Base-by-base conservation (phyloP, 2,797 vertebrate species). In the Taenioides sp. region DNA sequence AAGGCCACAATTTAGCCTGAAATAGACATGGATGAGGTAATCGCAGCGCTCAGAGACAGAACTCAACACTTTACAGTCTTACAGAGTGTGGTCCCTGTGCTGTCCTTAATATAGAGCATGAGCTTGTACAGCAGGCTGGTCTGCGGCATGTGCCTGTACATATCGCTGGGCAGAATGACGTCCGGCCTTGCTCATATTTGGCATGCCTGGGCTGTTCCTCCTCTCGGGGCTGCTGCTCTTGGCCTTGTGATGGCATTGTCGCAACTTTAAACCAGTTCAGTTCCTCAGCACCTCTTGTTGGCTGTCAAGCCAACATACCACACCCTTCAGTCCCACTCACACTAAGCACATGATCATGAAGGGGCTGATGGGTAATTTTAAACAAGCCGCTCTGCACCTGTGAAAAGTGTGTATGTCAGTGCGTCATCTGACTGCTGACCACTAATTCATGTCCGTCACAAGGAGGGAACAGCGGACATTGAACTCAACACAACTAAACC, bases 221-320 rank as follows among this genome's bases (percentile, higher is more conserved):
- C 71, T 78, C 79, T 73, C 73, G 50, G 70, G 68, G 80, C 83
- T 78, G 78, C 77, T 73, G 73, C 85, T 82, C 75, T 7, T 31
- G 79, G 80, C 76, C 82, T 80, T 74, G 77, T 80, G 87, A 90
- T 90, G 80, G 76, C 86, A 80, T 92, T 89, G 86, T 87, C 82
- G 83, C 81, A 85, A 49, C 89, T 90, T 62, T 87, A 91, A 91
- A 89, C 91, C 86, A 82, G 82, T 78, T 76, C 54, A 84, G 79
- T 76, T 84, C 54, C 28, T n/a, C 59, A 62, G 72, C 76, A 65
- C 57, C 20, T 52, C 79, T 80, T 66, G 18, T 68, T 20, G 72
- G 72, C 76, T 62, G 76, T 83, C 73, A 83, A 77, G 65, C 58
- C 69, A 62, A 74, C 83, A 78, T 23, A 73, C 71, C 77, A 70